Evolutionary conservation across 2,797 vertebrate genomes (phyloP).

Genomic region (Karalla daura): DNA sequence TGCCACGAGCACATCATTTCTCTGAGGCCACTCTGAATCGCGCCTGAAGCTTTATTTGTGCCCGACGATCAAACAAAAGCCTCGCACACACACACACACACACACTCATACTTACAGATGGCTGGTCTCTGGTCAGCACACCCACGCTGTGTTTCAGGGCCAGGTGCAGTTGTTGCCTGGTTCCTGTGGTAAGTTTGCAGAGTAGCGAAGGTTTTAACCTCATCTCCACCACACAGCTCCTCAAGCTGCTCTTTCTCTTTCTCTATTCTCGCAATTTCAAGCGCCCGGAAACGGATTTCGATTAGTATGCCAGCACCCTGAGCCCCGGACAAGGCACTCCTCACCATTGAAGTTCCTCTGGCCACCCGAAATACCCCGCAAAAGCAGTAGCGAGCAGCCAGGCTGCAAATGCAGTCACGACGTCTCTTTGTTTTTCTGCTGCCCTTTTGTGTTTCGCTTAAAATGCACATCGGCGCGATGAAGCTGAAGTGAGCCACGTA

Average conservation of each 20-base stretch:
- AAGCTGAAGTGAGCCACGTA: conserved; percentile 20
- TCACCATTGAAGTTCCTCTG: not conserved
- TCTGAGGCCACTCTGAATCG: conserved; percentile 31
- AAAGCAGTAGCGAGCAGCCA: conserved; percentile 2
- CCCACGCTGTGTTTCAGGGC: conserved; percentile 27
- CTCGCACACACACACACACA: not conserved
- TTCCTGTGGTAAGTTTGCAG: conserved; percentile 17
- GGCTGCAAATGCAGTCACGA: conserved; percentile 21
- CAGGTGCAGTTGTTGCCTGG: conserved; percentile 20
- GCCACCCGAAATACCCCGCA: conserved; percentile 4
- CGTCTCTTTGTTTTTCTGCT: conserved; percentile 3
- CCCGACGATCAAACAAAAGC: conserved; percentile 30
- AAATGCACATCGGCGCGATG: conserved; percentile 16
- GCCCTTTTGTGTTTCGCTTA: not conserved
- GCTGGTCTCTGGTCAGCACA: conserved; percentile 19
- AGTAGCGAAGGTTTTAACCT: conserved; percentile 17
- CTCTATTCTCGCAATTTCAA: no score
- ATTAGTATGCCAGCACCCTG: conserved; percentile 35
- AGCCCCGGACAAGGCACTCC: conserved; percentile 2
- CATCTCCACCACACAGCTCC: conserved; percentile 65
- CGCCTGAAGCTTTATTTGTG: conserved; percentile 10
- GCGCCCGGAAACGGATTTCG: conserved; percentile 43
- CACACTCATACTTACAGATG: not conserved
- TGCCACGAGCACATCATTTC: conserved; percentile 13
- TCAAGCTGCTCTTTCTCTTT: conserved; percentile 41